phyloP scores from a whole-genome alignment of 2,888 invertebrate species.

The Lacanobia oleracea region DNA sequence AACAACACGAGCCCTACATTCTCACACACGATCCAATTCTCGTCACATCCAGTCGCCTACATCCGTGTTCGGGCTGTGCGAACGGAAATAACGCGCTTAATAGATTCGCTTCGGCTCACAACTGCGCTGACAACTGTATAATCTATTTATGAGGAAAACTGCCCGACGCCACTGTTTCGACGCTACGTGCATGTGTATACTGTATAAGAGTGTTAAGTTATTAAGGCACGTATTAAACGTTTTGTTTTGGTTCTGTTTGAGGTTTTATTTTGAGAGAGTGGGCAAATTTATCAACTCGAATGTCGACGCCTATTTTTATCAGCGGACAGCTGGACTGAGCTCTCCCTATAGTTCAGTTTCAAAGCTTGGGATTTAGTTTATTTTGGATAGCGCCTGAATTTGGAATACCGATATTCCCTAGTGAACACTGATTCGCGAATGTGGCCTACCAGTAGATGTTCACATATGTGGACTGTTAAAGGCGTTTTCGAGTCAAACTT shows the following conservation, averaged over 20 bases:
- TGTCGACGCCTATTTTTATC: background rate
- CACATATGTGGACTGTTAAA: no score
- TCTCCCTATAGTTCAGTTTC: background rate
- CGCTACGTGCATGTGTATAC: slow-evolving; percentile 16
- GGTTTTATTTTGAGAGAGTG: background rate
- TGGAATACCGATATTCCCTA: no score
- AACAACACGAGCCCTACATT: slow-evolving; percentile 38
- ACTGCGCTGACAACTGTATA: slow-evolving; percentile 88
- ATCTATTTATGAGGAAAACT: slow-evolving; percentile 89
- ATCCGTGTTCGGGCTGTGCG: slow-evolving; percentile 72
- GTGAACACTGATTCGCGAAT: no score
- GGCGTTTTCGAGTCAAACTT: no score
- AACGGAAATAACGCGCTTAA: slow-evolving; percentile 90
- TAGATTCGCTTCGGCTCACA: slow-evolving; percentile 89
- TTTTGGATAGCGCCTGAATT: no score
- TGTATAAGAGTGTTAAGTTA: slow-evolving; percentile 25
- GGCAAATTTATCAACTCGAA: background rate
- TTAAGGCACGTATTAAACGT: background rate
- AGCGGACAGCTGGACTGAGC: background rate
- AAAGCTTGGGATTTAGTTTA: no score
- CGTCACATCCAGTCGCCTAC: slow-evolving; percentile 70
- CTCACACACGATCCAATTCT: slow-evolving; percentile 48
- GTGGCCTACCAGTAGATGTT: no score
- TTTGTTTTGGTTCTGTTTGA: background rate
- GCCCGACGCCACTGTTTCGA: slow-evolving; percentile 68